Base-by-base conservation (phyloP, 2,888 invertebrate species). In the Acleris sparsana region DNA sequence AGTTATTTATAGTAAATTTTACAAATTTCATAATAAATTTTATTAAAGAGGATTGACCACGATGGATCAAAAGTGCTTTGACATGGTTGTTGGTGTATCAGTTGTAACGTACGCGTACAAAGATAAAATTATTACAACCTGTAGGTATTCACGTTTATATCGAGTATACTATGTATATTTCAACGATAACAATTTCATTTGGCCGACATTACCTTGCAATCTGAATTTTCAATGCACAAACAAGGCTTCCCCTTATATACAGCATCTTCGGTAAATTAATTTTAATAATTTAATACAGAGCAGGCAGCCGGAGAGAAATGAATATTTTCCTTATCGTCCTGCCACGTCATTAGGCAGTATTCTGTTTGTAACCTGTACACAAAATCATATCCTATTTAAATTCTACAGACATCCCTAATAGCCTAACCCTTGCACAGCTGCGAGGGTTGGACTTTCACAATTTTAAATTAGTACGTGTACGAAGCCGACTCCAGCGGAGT, bases 241-340 rank as follows among this genome's bases (percentile, higher is more conserved):
- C 46, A 62, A 57, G 48, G 25, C 29, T 51, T 43, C 39, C 39
- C 51, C 29, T 44, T 39, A 57, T 51, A 56, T 52, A 49, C 67
- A 63, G 63, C 53, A 66, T 70, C 61, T 62, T 63, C 63, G 70
- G 68, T 67, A 79, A 77, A 79, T 78, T 76, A 77, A 79, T 74
- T 75, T 79, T 78, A 79, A 79, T 79, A 79, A 75, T 79, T 77
- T 76, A 78, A 67, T 68, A 62, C 69, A 71, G 72, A 18, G 70
- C n/a, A 39, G 69, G 67, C 63, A 68, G 55, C 64, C 64, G 70
- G 68, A 69, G 69, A 70, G 72, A 71, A 72, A 68, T 70, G 69
- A 72, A 65, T 69, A 63, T 74, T 74, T 77, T 77, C 70, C 64
- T 71, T 74, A 71, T 70, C 72, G 63, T 53, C 62, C 72, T 62